A percentile compares a stretch with the other conserved stretches of the same genome.
Evolutionary conservation across 2,113 vertebrate species (phyloP).

Genomic region (Zingel zingel): DNA sequence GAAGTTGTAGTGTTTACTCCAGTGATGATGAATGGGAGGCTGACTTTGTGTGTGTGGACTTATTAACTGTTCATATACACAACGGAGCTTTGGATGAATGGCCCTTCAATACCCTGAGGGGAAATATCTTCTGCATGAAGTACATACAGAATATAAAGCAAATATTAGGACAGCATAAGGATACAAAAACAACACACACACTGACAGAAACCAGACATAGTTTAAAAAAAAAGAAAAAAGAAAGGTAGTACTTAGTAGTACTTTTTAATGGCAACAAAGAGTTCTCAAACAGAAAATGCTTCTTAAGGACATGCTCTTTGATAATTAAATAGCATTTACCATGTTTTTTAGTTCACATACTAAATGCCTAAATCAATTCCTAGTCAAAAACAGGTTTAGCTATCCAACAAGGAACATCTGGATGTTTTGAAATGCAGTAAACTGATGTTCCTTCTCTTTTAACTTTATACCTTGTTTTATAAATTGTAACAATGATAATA

Average conservation of each 20-base stretch:
- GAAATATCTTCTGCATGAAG: conserved; percentile 46
- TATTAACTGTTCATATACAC: conserved; percentile 64
- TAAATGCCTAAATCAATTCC: neutral
- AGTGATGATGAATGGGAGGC: conserved; percentile 60
- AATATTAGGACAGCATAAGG: conserved; percentile 59
- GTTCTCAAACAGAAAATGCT: neutral
- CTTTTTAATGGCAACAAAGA: neutral
- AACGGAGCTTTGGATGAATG: conserved; percentile 59
- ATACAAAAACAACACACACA: conserved; percentile 45
- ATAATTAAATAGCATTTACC: neutral
- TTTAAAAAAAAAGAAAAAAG: neutral
- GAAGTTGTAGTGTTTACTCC: conserved; percentile 34
- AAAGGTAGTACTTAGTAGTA: neutral
- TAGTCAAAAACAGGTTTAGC: neutral
- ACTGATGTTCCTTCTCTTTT: neutral
- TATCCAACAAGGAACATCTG: neutral
- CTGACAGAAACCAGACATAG: conserved; percentile 51
- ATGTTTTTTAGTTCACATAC: neutral
- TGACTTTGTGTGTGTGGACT: conserved; percentile 29
- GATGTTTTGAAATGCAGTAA: neutral
- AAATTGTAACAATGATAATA: neutral
- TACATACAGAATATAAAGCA: conserved; percentile 53
- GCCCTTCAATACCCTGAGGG: conserved; percentile 47
- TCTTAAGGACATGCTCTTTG: neutral
- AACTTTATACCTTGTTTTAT: neutral